phyloP scores from a whole-genome alignment of 53 echinoderm and acorn worm genomes.

The Luidia sarsii region DNA sequence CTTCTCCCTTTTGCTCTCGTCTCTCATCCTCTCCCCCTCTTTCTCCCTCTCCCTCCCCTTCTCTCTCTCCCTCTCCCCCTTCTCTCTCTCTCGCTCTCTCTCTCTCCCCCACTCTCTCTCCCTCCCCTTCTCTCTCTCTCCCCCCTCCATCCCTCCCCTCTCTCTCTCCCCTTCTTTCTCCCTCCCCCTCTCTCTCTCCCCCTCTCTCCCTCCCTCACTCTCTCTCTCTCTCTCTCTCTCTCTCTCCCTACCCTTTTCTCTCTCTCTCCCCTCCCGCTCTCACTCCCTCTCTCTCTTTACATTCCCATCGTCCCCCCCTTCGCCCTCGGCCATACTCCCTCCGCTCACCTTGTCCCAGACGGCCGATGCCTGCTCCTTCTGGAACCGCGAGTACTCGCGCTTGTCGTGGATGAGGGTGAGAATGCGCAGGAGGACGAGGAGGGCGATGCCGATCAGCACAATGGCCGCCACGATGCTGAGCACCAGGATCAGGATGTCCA shows the following conservation, averaged over 20 bases:
- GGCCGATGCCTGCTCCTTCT: constrained; percentile 71
- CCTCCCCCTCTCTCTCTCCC: neutral
- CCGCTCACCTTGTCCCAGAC: constrained; percentile 85
- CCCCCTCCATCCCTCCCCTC: no score
- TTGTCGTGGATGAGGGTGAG: constrained; percentile 80
- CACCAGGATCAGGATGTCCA: constrained; percentile 65
- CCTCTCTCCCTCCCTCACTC: neutral
- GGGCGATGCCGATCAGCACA: constrained; percentile 79
- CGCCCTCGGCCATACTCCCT: neutral
- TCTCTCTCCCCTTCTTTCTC: neutral
- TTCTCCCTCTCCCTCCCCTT: neutral
- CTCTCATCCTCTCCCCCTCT: neutral
- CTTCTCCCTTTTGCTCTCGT: neutral
- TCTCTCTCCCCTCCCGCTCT: neutral
- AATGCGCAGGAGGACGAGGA: constrained; percentile 69
- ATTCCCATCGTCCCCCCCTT: neutral
- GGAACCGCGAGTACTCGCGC: constrained; percentile 80
- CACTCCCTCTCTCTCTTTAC: neutral
- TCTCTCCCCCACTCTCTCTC: neutral
- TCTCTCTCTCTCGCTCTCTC: neutral
- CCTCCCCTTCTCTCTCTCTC: neutral
- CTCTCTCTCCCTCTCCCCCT: neutral
- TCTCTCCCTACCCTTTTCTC: neutral
- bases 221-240: neutral
- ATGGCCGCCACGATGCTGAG: constrained; percentile 84